Evolutionary conservation across 2,888 invertebrate genomes (phyloP), one percentile per base, ranked within the genome.

Genomic region (Shargacucullia verbasci): DNA sequence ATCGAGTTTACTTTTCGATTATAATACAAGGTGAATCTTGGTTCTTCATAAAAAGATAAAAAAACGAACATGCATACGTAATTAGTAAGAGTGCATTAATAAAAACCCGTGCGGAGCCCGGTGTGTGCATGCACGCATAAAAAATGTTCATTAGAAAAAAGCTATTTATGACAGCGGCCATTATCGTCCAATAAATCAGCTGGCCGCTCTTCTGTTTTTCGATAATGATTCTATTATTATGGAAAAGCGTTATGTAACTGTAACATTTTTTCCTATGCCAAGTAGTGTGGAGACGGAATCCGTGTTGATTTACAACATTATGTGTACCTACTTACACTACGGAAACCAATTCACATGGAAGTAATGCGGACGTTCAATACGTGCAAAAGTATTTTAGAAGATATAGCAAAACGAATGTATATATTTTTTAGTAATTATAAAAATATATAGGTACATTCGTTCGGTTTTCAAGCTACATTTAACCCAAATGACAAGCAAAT

Each of bases 161-260:
- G 87, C 91, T 92, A 92, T 94, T 93, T 94, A 93, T 93, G 92
- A 94, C 94, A 92, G 92, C 85, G 88, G 77, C 93, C 87, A 94
- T 94, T 94, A 93, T 92, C 93, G 89, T 92, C 90, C 84, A 93
- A 94, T 94, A 94, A 94, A 94, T 94, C 94, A 94, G 94, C 94
- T 93, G 94, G 89, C 92, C 92, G 88, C 92, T 94, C 93, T 94
- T 93, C 94, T 94, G 94, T 93, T 94, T 83, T 93, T 93, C 92
- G 89, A 93, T 93, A 93, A 94, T 94, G 93, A 94, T 94, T 94
- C 94, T 93, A 94, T 94, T 94, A 93, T 94, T 93, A 94, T 91
- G 92, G 94, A 91, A 92, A 94, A 92, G 91, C 92, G 92, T 93
- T 92, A 90, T 91, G 91, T 93, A 92, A 93, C 94, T 93, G 94